phyloP scores from a whole-genome alignment of 2,797 vertebrate species.

The Rhinogobio ventralis region DNA sequence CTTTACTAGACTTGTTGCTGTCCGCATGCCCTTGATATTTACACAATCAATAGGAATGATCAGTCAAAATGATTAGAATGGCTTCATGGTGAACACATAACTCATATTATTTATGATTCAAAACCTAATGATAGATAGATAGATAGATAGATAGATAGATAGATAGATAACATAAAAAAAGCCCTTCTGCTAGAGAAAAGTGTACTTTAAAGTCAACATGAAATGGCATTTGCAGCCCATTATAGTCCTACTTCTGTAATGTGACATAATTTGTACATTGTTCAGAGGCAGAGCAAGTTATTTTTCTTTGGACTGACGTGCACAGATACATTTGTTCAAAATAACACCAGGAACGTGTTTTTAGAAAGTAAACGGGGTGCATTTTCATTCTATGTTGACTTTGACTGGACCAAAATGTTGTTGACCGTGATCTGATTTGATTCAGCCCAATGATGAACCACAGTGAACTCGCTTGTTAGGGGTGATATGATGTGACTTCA shows the following conservation, averaged over 20 bases:
- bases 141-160: not conserved
- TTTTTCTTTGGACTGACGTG: not conserved
- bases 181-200: constrained; percentile 26
- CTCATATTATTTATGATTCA: not conserved
- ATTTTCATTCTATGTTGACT: constrained; percentile 3
- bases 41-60: constrained; percentile 68
- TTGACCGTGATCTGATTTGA: not conserved
- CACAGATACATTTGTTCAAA: not conserved
- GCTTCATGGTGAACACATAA: not conserved
- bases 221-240: not conserved
- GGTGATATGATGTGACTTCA: not conserved
- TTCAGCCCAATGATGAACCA: not conserved
- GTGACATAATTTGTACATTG: not conserved
- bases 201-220: constrained; percentile 18
- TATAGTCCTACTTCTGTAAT: not conserved
- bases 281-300: not conserved
- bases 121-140: not conserved
- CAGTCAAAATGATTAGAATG: constrained; percentile 1
- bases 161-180: constrained; percentile 12
- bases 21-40: constrained; percentile 79
- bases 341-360: constrained; percentile 14
- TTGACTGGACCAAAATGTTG: constrained; percentile 13
- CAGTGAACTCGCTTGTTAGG: not conserved
- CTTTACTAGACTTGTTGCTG: constrained; percentile 44
- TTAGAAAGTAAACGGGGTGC: not conserved